Percentiles rank a stretch among this genome's conserved stretches.
These are phyloP conservation scores for Rhagonycha lutea DNA, from an alignment of 2,888 invertebrate genomes.

Conservation along the genomic window DNA sequence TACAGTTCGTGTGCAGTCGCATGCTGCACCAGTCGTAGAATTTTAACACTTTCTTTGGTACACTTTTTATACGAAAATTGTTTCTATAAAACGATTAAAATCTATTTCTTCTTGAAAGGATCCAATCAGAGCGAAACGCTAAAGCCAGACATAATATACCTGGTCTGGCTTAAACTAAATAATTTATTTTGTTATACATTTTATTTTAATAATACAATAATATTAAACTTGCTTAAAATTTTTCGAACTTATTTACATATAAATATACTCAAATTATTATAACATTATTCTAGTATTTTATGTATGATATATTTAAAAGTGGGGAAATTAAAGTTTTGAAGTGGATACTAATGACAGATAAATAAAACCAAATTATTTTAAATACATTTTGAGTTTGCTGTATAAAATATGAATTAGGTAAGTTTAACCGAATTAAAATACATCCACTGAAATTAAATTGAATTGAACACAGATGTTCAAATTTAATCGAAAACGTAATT, in stretches of 20 bases:
- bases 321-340: not conserved
- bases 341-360: not conserved
- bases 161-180: no score
- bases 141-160: no score
- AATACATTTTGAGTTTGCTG: not conserved
- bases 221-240: not conserved
- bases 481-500: slow-evolving; percentile 12
- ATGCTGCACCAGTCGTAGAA: not conserved
- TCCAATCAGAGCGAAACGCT: not conserved
- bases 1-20: not conserved
- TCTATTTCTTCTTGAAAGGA: no score
- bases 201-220: not conserved
- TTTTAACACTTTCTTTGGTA: not conserved
- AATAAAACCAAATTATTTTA: not conserved
- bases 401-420: slow-evolving; percentile 1
- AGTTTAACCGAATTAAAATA: slow-evolving; percentile 8
- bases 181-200: not conserved
- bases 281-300: no score
- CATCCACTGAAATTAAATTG: slow-evolving; percentile 5
- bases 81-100: no score
- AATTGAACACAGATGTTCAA: slow-evolving; percentile 5
- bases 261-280: not conserved
- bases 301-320: not conserved
- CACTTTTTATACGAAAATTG: not conserved
- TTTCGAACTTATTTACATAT: not conserved